Percentiles rank a stretch among this genome's conserved stretches.
phyloP scores from a whole-genome alignment of 2,888 invertebrate species.

The Podabrus alpinus region DNA sequence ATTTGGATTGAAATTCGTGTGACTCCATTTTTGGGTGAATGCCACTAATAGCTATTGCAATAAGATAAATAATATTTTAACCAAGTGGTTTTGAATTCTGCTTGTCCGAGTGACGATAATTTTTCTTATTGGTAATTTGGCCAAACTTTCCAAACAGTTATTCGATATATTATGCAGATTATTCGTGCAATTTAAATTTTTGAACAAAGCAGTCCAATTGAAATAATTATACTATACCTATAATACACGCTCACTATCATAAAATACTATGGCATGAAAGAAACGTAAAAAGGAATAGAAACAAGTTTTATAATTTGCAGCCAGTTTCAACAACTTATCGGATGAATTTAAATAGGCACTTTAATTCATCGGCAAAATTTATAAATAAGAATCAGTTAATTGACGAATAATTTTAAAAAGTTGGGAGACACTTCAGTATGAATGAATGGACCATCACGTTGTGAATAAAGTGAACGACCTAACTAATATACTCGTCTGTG shows the following conservation, averaged over 20 bases:
- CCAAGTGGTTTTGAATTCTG: too few relatives aligned
- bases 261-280: background rate
- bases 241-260: background rate
- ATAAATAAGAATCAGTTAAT: slow-evolving; percentile 1
- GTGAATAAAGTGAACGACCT: slow-evolving; percentile 26
- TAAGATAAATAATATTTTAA: too few relatives aligned
- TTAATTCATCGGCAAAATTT: background rate
- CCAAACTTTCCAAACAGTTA: background rate
- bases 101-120: too few relatives aligned
- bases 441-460: slow-evolving; percentile 6
- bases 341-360: background rate
- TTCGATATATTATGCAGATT: background rate
- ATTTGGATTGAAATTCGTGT: too few relatives aligned
- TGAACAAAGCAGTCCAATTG: background rate
- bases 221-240: background rate
- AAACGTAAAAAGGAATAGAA: background rate
- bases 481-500: slow-evolving; percentile 19
- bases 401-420: slow-evolving; percentile 1
- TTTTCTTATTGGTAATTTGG: background rate
- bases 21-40: too few relatives aligned
- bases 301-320: background rate
- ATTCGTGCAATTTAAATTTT: background rate
- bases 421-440: slow-evolving; percentile 1
- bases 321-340: background rate
- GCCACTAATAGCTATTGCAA: too few relatives aligned